phyloP scores from a whole-genome alignment of 2,113 vertebrate genomes.

The Xiphophorus maculatus region DNA sequence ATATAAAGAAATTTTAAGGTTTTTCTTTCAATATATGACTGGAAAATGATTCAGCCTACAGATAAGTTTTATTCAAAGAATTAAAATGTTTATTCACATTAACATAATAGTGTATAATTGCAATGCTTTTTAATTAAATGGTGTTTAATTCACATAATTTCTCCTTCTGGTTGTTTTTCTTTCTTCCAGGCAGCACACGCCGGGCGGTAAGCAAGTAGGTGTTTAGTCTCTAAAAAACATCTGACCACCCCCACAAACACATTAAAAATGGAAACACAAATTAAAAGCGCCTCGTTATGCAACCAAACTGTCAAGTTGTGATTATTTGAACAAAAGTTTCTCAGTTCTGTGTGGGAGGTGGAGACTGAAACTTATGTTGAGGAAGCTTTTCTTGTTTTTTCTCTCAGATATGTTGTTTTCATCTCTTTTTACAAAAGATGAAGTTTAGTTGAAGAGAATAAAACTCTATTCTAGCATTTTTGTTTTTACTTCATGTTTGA shows the following conservation, averaged over 20 bases:
- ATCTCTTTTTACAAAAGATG: neutral
- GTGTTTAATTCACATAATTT: slow-evolving; percentile 33
- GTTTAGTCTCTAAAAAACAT: slow-evolving; percentile 64
- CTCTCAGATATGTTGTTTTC: neutral
- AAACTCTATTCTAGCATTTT: neutral
- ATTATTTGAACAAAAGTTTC: slow-evolving; percentile 63
- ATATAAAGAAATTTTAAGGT: neutral
- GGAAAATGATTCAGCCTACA: neutral
- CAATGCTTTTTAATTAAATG: neutral
- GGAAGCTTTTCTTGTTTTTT: neutral
- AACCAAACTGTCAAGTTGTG: slow-evolving; percentile 61
- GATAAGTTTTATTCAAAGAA: neutral
- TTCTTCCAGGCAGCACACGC: slow-evolving; percentile 48
- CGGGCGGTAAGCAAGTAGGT: slow-evolving; percentile 69
- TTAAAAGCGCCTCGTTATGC: slow-evolving; percentile 71
- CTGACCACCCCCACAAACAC: slow-evolving; percentile 74
- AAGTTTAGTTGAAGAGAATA: neutral
- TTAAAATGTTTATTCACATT: neutral
- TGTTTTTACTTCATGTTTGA: neutral
- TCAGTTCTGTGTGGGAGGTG: slow-evolving; percentile 58
- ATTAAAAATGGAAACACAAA: slow-evolving; percentile 72
- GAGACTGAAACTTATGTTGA: slow-evolving; percentile 16
- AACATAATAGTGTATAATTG: neutral
- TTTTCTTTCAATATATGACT: neutral
- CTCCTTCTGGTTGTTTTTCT: slow-evolving; percentile 43